Base-by-base conservation (phyloP, 2,113 vertebrate species). In the Panthera uncia region DNA sequence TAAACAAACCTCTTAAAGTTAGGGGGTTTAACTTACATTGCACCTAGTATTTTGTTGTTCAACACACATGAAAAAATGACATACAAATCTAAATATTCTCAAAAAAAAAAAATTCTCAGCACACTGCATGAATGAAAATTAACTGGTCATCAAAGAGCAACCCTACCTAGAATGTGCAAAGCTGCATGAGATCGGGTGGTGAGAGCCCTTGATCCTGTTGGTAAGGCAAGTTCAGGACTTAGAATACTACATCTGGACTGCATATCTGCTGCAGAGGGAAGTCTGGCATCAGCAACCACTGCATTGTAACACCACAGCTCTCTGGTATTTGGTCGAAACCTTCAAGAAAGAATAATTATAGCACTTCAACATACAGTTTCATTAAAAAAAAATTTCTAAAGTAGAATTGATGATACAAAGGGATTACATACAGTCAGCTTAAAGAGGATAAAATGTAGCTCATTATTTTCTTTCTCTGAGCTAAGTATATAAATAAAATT, bases 271-370 rank as follows among this genome's bases (percentile, higher is more conserved):
- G 99, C 99, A 52, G 99, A 99, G 29, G 99, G 99, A 98, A 99
- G 99, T 83, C 99, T 99, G 91, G 99, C 99, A 96, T 99, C 99
- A 0, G 99, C 99, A 93, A 99, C 99, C 84, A 99, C 99, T 0
- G 99, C 99, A 23, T 99, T 99, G 98, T 99, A 99, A 97, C 99
- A 99, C 99, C 99, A 99, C 98, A 99, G 99, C 92, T 99, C 99
- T 97, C 99, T 99, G 6, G 99, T 98, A 73, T 98, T 99, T 7
- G 99, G 99, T 79, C 99, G 98, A 98, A 99, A 99, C 98, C 99
- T 99, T 52, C 38, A 76, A 96, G 96, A 97, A 98, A 82, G 68
- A 48, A 91, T 85, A 94, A 86, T 97, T 33, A 97, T 0, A 95
- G 23, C 18, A 94, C 7, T 13, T 96, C 14, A 89, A 94, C 0